Base-by-base conservation (phyloP, 2,797 vertebrate genomes). In the Pangasius mekongensis region DNA sequence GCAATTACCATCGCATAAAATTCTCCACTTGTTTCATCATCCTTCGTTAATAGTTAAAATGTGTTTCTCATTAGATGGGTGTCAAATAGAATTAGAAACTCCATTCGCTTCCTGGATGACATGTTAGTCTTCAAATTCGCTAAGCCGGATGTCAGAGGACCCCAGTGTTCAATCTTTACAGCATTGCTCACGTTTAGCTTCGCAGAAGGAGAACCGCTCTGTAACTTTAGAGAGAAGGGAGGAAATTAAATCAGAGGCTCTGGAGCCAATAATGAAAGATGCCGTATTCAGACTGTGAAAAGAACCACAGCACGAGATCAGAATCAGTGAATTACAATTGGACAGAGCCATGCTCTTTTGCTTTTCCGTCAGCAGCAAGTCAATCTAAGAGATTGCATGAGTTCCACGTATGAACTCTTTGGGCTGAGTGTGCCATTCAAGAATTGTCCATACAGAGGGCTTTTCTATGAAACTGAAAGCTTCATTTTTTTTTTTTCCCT, bases 1-100 rank as follows among this genome's bases (percentile, higher is more conserved):
- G 89, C 92, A 95, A 96, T 96, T 95, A 95, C 92, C 92, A 93
- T 92, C 93, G 91, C 94, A 92, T 91, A 91, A 89, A 93, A 93
- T 91, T 89, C 91, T 92, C 92, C 90, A 90, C 89, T 81, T 87
- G 90, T 92, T 92, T 94, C 92, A 77, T 92, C 86, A 94, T 95
- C 93, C 92, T 92, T 91, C 90, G 24, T 89, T 94, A 93, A 94
- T 94, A 93, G 91, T 90, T 87, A 85, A 93, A 94, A 95, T 95
- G 93, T 89, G 88, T 91, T 93, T 94, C 93, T 94, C 92, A 95
- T 95, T 95, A 95, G 93, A 93, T 69, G 43, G 91, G 92, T 92
- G 93, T 95, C 93, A 93, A 92, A 93, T 77, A 54, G 91, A 94
- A 95, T 96, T 93, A 95, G 58, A 84, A 82, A 76, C 66, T 86